Conservation (phyloP, 2,113 vertebrate genomes). For the Zootoca vivipara region DNA sequence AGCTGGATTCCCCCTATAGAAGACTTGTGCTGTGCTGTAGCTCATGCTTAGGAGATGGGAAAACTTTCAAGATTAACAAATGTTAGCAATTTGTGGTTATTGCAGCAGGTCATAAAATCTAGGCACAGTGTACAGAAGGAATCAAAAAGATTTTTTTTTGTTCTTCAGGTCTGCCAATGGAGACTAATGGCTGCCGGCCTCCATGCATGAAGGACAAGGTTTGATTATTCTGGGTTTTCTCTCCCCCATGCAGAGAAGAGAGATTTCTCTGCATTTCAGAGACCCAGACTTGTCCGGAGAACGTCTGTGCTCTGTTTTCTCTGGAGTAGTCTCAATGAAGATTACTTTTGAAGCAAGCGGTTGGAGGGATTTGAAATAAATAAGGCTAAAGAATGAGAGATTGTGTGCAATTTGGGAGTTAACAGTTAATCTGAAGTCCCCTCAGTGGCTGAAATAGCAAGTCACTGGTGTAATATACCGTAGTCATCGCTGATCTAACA, state of each 20-base stretch:
- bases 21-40: constrained; percentile 38
- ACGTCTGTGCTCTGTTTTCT: constrained; percentile 3
- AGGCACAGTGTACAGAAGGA: constrained; percentile 58
- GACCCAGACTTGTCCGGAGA: constrained; percentile 42
- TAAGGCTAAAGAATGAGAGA: neutral
- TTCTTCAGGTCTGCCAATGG: constrained; percentile 50
- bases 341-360: neutral
- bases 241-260: constrained; percentile 43
- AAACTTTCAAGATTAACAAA: constrained; percentile 45
- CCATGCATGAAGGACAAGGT: constrained; percentile 57
- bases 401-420: too few relatives aligned
- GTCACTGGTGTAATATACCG: too few relatives aligned
- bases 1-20: constrained; percentile 6
- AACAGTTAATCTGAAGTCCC: neutral
- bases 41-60: constrained; percentile 18
- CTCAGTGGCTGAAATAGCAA: neutral
- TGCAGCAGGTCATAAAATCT: constrained; percentile 63
- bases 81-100: constrained; percentile 47
- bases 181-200: constrained; percentile 54
- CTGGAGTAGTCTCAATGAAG: neutral
- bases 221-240: constrained; percentile 45
- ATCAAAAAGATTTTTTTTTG: constrained; percentile 66
- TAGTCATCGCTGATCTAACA: too few relatives aligned
- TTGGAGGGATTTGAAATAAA: neutral
- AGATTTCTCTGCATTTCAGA: constrained; percentile 48